Percentiles rank a stretch among this genome's conserved stretches.
Conservation (phyloP, 2,888 invertebrate genomes). For the Branchellion lobata region DNA sequence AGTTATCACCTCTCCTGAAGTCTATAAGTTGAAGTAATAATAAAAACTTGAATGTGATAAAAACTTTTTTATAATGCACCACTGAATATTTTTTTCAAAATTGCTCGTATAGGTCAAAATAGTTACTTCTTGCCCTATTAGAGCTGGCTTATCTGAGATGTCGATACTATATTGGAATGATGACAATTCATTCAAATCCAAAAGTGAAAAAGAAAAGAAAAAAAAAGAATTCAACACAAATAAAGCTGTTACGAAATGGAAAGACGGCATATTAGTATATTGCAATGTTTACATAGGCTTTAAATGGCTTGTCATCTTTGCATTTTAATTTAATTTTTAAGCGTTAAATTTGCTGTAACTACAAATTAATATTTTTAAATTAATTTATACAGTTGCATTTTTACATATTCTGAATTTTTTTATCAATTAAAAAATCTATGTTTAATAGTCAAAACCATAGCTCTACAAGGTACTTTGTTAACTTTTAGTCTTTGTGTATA, state of each 20-base stretch:
- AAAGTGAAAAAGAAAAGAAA: background rate
- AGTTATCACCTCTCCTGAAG: constrained; percentile 30
- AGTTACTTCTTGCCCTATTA: constrained; percentile 1
- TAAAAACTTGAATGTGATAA: background rate
- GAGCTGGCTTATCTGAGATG: constrained; percentile 26
- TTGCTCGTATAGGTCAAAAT: too few species aligned
- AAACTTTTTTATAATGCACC: too few species aligned
- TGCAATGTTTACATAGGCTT: background rate
- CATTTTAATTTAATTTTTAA: background rate
- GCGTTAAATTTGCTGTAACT: background rate
- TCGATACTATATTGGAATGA: constrained; percentile 40
- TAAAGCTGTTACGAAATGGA: background rate
- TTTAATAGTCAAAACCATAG: background rate
- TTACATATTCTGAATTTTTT: background rate
- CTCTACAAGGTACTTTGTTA: background rate
- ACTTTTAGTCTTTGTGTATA: background rate
- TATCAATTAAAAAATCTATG: background rate
- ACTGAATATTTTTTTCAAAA: too few species aligned
- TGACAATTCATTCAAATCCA: constrained; percentile 24
- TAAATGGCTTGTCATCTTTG: background rate
- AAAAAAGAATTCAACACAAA: constrained; percentile 10
- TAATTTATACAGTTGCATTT: background rate
- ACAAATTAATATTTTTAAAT: background rate
- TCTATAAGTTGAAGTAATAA: background rate
- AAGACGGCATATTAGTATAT: background rate